Conservation (phyloP, 2,797 vertebrate species). For the Neosilurus mollespiculum region DNA sequence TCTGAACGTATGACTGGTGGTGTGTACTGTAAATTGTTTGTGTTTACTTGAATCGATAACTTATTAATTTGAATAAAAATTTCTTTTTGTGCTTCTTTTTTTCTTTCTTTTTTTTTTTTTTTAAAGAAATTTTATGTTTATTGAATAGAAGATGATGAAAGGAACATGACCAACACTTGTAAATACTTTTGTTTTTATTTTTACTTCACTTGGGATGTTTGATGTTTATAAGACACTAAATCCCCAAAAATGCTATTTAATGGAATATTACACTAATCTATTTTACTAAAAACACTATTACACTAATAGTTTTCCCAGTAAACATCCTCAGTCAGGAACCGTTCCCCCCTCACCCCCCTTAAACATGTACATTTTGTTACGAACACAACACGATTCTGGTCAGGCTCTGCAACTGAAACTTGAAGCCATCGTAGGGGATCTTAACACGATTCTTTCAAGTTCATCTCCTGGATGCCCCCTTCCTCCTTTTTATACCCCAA, state of each 20-base stretch:
- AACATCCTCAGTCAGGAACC: not conserved
- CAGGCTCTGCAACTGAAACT: no score
- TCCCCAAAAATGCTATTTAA: not conserved
- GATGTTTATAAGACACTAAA: not conserved
- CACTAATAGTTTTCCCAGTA: not conserved
- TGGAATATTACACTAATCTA: not conserved
- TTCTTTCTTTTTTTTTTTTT: not conserved
- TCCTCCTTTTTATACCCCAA: no score
- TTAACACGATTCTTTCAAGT: no score
- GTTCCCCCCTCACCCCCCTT: not conserved
- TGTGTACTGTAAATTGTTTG: constrained; percentile 39
- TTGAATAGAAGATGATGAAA: not conserved
- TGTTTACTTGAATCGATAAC: constrained; percentile 63
- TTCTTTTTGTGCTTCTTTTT: no score
- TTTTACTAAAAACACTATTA: not conserved
- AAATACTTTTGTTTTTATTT: not conserved
- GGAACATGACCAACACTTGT: not conserved
- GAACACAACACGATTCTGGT: no score
- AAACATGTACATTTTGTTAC: not conserved
- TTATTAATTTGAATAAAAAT: constrained; percentile 68
- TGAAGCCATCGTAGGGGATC: no score
- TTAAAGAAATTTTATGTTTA: not conserved
- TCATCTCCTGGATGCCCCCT: no score
- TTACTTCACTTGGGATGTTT: not conserved
- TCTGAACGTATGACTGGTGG: constrained; percentile 6